Evolutionary conservation across 2,888 invertebrate species (phyloP).

Genomic region (Pterostichus madidus): DNA sequence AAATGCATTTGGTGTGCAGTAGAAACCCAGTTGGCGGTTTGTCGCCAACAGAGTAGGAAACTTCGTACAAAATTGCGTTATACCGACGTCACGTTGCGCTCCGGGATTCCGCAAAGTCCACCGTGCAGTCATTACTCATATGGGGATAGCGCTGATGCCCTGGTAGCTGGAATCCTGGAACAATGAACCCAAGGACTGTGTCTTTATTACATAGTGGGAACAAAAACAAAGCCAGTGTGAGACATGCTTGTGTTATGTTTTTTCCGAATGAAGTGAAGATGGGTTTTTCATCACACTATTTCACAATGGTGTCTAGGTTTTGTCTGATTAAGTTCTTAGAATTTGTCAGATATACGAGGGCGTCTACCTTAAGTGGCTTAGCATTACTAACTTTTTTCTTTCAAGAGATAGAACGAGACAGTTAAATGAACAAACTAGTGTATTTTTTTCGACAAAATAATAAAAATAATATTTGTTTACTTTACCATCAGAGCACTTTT

Average conservation of each 20-base stretch:
- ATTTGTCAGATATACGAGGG: no score
- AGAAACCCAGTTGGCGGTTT: neutral
- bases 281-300: neutral
- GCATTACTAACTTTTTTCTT: no score
- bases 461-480: no score
- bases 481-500: no score
- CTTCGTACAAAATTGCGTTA: slow-evolving; percentile 1
- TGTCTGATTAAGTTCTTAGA: neutral
- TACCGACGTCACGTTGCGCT: neutral
- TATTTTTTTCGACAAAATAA: no score
- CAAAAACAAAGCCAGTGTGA: neutral
- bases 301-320: neutral
- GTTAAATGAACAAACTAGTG: no score
- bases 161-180: neutral
- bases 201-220: slow-evolving; percentile 2
- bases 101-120: neutral
- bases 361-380: no score
- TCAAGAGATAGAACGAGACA: no score
- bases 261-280: neutral
- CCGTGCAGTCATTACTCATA: neutral
- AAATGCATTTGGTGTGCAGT: neutral
- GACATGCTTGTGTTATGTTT: slow-evolving; percentile 3
- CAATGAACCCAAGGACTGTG: neutral
- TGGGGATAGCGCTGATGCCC: neutral
- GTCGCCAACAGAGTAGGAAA: neutral